Evolutionary conservation across 2,113 vertebrate species (phyloP), one percentile per base, ranked within the genome.

Genomic region (Entomyzon cyanotis): DNA sequence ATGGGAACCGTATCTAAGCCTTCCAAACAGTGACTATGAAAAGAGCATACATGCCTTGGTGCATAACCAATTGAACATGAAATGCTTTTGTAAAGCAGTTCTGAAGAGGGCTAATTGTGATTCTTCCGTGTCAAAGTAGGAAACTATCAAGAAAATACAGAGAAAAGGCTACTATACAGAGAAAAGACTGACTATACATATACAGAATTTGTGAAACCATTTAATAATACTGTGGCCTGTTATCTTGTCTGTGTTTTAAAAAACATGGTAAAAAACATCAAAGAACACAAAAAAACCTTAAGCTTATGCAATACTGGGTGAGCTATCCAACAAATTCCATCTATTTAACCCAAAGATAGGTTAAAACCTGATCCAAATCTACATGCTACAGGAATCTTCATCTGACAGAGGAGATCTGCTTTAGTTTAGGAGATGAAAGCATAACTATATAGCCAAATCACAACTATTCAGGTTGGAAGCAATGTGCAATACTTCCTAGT

Each of bases 61-160:
- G 68, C 79, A 92, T 94, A 88, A 96, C 71, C 79, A 93, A 94
- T 37, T 84, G 79, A 94, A 93, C 68, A 93, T 27, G 42, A 92
- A 96, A 90, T 78, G 81, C 63, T 67, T 86, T 90, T 88, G 39
- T 90, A 84, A 93, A 86, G 71, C 50, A 81, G 50, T 42, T 86
- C 35, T 74, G 80, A 93, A 91, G 70, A 93, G 58, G 33, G 15
- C 23, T 85, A 83, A 95, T 12, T 49, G 44, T 31, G 59, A 88
- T 88, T 95, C 67, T 77, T 94, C 81, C 50, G 30, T 58, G 24
- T 52, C 22, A 77, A 86, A 93, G 42, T 16, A 86, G 15, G 22
- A 83, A 91, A 55, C 35, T 52, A 44, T 13, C 46, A 62, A 79
- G 28, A 73, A 90, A 65, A 46, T 35, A 93, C 35, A 74, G 59